Conservation (phyloP, 1,140 invertebrate species). For the Solen grandis region DNA sequence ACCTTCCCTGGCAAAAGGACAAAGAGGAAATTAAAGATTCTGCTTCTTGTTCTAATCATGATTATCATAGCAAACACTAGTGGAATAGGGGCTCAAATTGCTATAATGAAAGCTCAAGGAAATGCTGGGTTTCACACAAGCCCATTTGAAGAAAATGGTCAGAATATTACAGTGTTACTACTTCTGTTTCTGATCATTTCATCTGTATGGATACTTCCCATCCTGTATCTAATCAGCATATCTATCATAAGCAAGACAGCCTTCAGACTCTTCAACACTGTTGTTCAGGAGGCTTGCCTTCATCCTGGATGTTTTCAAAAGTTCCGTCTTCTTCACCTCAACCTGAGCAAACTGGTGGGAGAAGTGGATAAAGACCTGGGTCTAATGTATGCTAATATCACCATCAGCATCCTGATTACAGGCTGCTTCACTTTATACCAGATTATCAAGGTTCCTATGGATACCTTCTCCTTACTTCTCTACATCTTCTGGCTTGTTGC, state of each 20-base stretch:
- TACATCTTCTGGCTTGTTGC: constrained; percentile 3
- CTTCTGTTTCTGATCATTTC: neutral
- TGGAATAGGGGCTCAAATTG: neutral
- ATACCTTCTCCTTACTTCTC: neutral
- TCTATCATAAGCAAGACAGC: neutral
- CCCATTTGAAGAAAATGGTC: neutral
- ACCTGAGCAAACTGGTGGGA: constrained; percentile 21
- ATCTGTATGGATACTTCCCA: neutral
- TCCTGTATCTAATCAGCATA: neutral
- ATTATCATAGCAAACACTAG: neutral
- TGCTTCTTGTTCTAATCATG: neutral
- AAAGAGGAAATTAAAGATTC: neutral
- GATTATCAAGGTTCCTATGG: neutral
- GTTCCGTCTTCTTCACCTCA: constrained; percentile 23
- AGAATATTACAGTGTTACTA: neutral
- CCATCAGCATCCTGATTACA: neutral
- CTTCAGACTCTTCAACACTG: constrained; percentile 1
- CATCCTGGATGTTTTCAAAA: constrained; percentile 5
- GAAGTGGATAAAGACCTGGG: constrained; percentile 30
- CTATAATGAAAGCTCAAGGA: neutral
- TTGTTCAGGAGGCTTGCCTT: too few relatives aligned
- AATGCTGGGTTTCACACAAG: neutral
- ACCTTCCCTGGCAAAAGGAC: neutral
- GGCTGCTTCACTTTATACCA: constrained; percentile 22
- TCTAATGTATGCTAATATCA: neutral